Percentiles rank a stretch among this genome's conserved stretches.
Evolutionary conservation across 2,797 vertebrate genomes (phyloP).

Genomic region (Adelosebastes latens): DNA sequence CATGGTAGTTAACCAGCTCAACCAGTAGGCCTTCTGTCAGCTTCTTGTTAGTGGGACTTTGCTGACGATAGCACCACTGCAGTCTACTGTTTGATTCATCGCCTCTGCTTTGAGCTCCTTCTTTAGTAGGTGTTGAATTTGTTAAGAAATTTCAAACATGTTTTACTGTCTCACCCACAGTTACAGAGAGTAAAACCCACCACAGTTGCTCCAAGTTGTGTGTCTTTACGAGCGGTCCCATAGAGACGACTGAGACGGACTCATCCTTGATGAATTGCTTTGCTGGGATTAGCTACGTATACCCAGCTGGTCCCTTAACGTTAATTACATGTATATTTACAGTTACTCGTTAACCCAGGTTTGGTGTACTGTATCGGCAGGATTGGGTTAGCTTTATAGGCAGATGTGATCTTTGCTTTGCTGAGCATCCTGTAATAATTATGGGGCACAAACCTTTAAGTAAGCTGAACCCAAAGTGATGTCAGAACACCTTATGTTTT

Average conservation of each 20-base stretch:
- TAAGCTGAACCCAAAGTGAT: background rate
- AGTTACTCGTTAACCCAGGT: background rate
- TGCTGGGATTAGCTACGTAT: background rate
- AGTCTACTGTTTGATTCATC: background rate
- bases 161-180: background rate
- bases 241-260: background rate
- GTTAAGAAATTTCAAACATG: background rate
- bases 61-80: background rate
- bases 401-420: background rate
- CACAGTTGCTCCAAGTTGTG: background rate
- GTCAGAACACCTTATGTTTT: background rate
- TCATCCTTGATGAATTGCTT: background rate
- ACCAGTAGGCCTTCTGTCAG: background rate
- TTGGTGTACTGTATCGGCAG: background rate
- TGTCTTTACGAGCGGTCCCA: background rate
- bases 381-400: background rate
- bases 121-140: background rate
- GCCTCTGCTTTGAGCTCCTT: background rate
- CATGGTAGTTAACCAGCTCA: background rate
- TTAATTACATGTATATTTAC: constrained; percentile 30
- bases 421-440: background rate
- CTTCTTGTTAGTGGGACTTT: background rate
- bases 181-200: background rate
- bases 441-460: background rate
- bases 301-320: background rate